Evolutionary conservation across 2,797 vertebrate genomes (phyloP).

Genomic region (Glyptemys insculpta): DNA sequence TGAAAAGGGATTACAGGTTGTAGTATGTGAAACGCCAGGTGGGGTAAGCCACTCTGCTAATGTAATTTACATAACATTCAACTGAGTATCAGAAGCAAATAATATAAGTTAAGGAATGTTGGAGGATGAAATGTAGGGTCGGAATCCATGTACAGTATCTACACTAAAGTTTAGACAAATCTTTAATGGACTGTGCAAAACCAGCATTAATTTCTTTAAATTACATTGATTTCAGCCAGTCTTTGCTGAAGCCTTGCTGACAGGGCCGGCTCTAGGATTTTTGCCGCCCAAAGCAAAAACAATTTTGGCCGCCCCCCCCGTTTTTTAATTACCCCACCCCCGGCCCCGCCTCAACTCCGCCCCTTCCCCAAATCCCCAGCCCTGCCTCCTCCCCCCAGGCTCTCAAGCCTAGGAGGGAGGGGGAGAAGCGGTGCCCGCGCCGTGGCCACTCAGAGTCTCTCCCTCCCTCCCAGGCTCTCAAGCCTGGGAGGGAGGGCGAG

Average conservation of each 20-base stretch:
- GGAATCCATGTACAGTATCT: background rate
- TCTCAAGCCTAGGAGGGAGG: too few relatives aligned
- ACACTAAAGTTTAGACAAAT: slow-evolving; percentile 22
- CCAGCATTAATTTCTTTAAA: slow-evolving; percentile 13
- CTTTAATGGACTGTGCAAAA: background rate
- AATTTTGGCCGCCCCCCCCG: too few relatives aligned
- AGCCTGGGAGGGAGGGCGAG: too few relatives aligned
- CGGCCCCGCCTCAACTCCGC: too few relatives aligned
- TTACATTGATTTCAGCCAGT: slow-evolving; percentile 32
- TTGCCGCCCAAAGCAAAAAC: too few relatives aligned
- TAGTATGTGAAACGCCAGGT: background rate
- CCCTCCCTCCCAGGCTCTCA: too few relatives aligned
- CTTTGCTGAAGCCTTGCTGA: slow-evolving; percentile 19
- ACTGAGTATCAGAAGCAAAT: background rate
- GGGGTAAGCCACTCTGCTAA: slow-evolving; percentile 7
- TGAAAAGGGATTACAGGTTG: background rate
- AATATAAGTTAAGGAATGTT: background rate
- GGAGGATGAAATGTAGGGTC: background rate
- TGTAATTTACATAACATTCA: background rate
- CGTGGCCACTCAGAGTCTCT: too few relatives aligned
- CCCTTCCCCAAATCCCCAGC: too few relatives aligned
- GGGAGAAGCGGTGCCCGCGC: too few relatives aligned
- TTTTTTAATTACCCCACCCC: too few relatives aligned
- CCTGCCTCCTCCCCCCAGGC: too few relatives aligned
- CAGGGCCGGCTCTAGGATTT: too few relatives aligned